Evolutionary conservation across 1,140 invertebrate species (phyloP), one percentile per base, ranked within the genome.

Genomic region (Aphaenogaster floridana): DNA sequence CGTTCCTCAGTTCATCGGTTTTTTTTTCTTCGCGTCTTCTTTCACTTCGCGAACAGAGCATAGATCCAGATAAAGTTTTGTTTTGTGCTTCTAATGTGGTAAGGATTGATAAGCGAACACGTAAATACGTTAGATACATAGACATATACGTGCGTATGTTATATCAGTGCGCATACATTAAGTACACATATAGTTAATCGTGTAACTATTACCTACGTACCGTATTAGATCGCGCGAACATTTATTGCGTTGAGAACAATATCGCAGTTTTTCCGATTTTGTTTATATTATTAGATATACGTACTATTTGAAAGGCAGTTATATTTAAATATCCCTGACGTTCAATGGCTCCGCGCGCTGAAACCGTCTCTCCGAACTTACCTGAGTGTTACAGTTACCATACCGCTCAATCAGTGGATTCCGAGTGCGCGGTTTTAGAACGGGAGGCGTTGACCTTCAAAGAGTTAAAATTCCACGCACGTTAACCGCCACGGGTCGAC

Each of bases 121-220:
- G 39, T 84, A 78, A 78, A 78, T 77, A 66, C 61, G 48, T 79
- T 78, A 86, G 48, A 52, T 79, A 79, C 74, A 66, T 86, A 86
- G 72, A 66, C 21, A 64, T 77, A 77, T 64, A 77, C 48, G 48
- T 45, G 83, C 83, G 74, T 54, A 79, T 66, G 34, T 78, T 66
- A 86, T 79, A 79, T 79, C 74, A 78, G 6, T 79, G 76, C 74
- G 57, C 71, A 48, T 57, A 48, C 80, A 54, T 84, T 86, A 86
- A 86, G 74, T 79, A 86, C 48, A 86, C 83, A 81, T 83, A 85
- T 86, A 86, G 59, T 78, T 86, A 86, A 86, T 21, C 83, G 59
- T 68, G 39, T 86, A 86, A 85, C 36, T 66, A 78, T 66, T 79
- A 79, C 77, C 83, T 85, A 85, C 72, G 57, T 85, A 59, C 45